Evolutionary conservation across 2,797 vertebrate species (phyloP), one percentile per base, ranked within the genome.

Genomic region (Argyrosomus regius): DNA sequence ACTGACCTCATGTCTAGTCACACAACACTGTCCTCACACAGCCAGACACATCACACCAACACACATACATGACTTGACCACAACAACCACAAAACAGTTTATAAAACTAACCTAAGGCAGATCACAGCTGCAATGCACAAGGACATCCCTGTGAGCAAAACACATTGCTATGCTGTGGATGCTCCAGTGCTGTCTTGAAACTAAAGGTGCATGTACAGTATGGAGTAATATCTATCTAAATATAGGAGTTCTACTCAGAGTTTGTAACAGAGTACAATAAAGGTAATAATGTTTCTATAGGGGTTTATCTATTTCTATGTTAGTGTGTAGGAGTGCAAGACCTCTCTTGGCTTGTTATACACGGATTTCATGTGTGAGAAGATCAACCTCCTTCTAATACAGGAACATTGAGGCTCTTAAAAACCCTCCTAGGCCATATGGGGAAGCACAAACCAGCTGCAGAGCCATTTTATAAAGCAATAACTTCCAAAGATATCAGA

Each of bases 391-490:
- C 66, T 61, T 66, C 61, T 49, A 74, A 86, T 69, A 81, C 73
- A 76, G 82, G 80, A 82, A 90, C 57, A 82, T 18, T 16, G 85
- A 83, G 78, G 74, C 81, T 81, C 81, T 92, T 88, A 82, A 88
- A 90, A 88, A 46, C 7, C 50, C 62, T 74, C 81, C 59, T 54
- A 14, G 74, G 72, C 76, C 86, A 83, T 86, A 84, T 78, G 90
- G 79, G 68, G 60, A 81, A 60, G 74, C 69, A 80, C 62, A 77
- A 64, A 87, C 69, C 90, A 82, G 82, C 89, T 90, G 91, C 88
- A 82, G 81, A 77, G 78, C 26, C 72, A 24, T 88, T 93, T 90
- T 87, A 88, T 75, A 83, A 83, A 78, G 86, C 87, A 89, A 91
- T 92, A 91, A 91, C 78, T 75, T 90, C 84, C 75, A 72, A 79